phyloP scores from a whole-genome alignment of 2,888 invertebrate species.

The Andrena bicolor region DNA sequence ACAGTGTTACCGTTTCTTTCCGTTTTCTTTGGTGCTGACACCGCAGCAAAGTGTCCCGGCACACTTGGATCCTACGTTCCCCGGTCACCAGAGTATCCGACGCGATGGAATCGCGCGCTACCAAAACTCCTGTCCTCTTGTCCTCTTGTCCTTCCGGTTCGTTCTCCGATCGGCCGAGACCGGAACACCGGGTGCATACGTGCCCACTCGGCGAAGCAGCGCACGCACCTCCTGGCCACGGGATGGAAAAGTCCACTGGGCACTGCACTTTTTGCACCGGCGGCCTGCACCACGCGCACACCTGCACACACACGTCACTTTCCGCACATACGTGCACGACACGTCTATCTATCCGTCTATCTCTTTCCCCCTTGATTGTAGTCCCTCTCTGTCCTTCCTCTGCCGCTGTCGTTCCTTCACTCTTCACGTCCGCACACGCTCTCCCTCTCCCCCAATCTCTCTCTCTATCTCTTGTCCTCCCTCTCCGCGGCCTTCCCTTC shows the following conservation, averaged over 20 bases:
- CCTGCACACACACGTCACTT: conserved; percentile 67
- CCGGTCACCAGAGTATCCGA: not conserved
- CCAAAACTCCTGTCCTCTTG: not conserved
- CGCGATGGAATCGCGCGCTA: not conserved
- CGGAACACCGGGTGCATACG: conserved; percentile 61
- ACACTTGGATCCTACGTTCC: too few species aligned
- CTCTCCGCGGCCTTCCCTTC: conserved; percentile 16
- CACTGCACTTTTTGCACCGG: conserved; percentile 72
- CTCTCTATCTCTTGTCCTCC: conserved; percentile 23
- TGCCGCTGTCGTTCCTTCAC: conserved; percentile 23
- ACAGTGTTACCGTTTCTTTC: too few species aligned
- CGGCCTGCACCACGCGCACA: conserved; percentile 68
- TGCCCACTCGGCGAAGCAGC: conserved; percentile 55
- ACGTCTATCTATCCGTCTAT: conserved; percentile 57
- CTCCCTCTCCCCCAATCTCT: not conserved
- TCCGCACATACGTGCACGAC: conserved; percentile 61
- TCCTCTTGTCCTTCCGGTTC: conserved; percentile 28
- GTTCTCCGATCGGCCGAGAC: conserved; percentile 42
- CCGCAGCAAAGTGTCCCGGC: too few species aligned
- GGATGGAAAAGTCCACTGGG: conserved; percentile 74
- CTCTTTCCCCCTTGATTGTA: conserved; percentile 20
- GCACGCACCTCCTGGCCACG: conserved; percentile 63
- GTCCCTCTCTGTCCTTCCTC: conserved; percentile 27
- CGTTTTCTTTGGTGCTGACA: too few species aligned
- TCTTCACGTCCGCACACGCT: conserved; percentile 24